Base-by-base conservation (phyloP, 2,797 vertebrate genomes). In the Nyctalus aviator region DNA sequence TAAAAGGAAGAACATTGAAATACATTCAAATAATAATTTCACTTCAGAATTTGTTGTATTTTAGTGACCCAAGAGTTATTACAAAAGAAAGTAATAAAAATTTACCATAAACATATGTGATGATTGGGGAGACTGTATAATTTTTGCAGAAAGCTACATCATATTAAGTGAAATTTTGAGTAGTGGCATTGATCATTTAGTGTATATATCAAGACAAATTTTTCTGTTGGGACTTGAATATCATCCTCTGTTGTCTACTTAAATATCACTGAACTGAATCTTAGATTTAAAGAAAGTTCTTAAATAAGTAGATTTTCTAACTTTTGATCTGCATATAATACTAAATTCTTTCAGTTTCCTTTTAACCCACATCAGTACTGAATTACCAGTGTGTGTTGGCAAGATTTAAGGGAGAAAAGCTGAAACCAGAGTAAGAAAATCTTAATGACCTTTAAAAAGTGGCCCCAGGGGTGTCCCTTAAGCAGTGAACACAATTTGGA, bases 401-500 rank as follows among this genome's bases (percentile, higher is more conserved):
- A 97, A 98, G 95, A 97, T 97, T 98, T 96, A 97, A 95, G 91
- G 92, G 92, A 97, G 95, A 97, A 97, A 97, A 98, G 97, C 97
- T 98, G 95, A 96, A 98, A 98, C 96, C 87, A 95, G 90, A 88
- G 37, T 30, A 11, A 97, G 97, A 97, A 96, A 81, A 96, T 96
- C 96, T 94, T 97, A 96, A 95, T 98, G 98, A 98, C 97, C 98
- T 98, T 96, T 96, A 97, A 97, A 95, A 97, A 68, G 81, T 97
- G 90, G 97, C 97, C 97, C 79, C n/a, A 96, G 95, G 97, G 96
- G 98, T 96, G 97, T 98, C 98, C 97, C 98, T 85, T 77, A 95
- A 97, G 98, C 98, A 96, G 94, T 95, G 97, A 97, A 97, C 98
- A 98, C 98, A 98, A 96, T 98, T 76, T 97, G 98, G 97, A 98